phyloP scores from a whole-genome alignment of 2,797 vertebrate genomes.

The Danio tinwini region DNA sequence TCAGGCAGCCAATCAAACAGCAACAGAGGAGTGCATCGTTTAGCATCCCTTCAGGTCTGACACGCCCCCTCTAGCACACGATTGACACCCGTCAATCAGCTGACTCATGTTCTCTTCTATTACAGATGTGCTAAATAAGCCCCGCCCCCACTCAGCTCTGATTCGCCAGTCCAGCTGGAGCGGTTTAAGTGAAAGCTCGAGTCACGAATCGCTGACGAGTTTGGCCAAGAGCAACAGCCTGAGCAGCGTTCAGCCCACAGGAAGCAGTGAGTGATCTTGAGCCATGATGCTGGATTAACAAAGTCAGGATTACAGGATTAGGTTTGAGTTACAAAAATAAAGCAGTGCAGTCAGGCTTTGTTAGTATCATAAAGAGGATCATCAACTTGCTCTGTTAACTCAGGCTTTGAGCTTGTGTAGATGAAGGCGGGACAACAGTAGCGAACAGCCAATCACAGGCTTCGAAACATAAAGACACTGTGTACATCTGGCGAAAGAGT shows the following conservation, averaged over 20 bases:
- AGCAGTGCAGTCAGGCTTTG: neutral
- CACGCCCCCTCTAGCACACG: neutral
- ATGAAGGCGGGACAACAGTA: too few species aligned
- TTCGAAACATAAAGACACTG: too few species aligned
- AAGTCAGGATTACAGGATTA: too few species aligned
- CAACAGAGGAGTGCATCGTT: conserved; percentile 70
- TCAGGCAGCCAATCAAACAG: conserved; percentile 86
- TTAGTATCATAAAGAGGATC: too few species aligned
- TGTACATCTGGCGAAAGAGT: too few species aligned
- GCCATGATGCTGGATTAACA: neutral
- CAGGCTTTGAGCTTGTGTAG: too few species aligned
- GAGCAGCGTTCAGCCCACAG: conserved; percentile 75
- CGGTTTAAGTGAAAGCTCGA: conserved; percentile 82
- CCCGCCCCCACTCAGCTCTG: conserved; percentile 73
- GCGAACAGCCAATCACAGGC: too few species aligned
- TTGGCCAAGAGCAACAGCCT: conserved; percentile 88
- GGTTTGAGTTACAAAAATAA: neutral
- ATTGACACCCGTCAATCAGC: neutral
- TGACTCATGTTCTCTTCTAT: neutral
- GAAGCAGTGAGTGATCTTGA: conserved; percentile 72
- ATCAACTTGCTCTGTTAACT: too few species aligned
- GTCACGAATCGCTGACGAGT: conserved; percentile 75
- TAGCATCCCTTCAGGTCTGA: conserved; percentile 34
- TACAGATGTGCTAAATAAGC: conserved; percentile 49
- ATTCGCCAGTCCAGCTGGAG: conserved; percentile 93